Conservation (phyloP, 2,888 invertebrate genomes). For the Drosophila neotestacea region DNA sequence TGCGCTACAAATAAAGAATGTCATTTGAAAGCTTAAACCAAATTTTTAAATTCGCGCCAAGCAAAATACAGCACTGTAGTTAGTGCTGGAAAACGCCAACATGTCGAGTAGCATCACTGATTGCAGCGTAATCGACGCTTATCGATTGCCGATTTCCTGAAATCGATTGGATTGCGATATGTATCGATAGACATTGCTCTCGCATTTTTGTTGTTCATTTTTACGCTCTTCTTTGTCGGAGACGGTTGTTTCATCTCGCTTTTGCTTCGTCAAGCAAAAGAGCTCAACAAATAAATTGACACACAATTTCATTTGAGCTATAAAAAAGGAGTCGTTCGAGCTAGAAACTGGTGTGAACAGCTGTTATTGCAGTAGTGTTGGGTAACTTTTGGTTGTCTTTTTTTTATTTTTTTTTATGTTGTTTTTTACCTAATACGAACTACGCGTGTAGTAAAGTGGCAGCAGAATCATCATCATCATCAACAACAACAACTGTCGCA, state of each 20-base stretch:
- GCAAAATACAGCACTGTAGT: constrained; percentile 24
- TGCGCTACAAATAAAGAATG: constrained; percentile 49
- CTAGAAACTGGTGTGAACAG: constrained; percentile 54
- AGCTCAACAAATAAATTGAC: constrained; percentile 48
- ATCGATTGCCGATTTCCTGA: constrained; percentile 2
- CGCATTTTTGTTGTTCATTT: constrained; percentile 56
- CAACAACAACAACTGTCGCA: constrained; percentile 39
- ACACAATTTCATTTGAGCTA: constrained; percentile 55
- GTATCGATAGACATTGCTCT: constrained; percentile 33
- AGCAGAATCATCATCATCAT: constrained; percentile 38
- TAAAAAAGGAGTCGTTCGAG: constrained; percentile 40
- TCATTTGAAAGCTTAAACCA: constrained; percentile 40
- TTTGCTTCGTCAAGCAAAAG: constrained; percentile 49
- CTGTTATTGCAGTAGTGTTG: constrained; percentile 62
- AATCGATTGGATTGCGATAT: constrained; percentile 8
- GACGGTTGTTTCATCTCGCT: constrained; percentile 50
- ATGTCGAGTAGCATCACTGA: neutral
- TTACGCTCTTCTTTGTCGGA: constrained; percentile 63
- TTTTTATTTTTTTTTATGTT: constrained; percentile 39
- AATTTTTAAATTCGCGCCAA: constrained; percentile 12
- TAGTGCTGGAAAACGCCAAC: constrained; percentile 12
- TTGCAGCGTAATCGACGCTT: neutral
- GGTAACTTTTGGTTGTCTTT: constrained; percentile 56
- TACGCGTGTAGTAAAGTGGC: constrained; percentile 56
- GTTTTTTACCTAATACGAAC: constrained; percentile 25